A percentile compares a stretch with the other conserved stretches of the same genome.
Conservation (phyloP, 2,113 vertebrate genomes). For the Gymnocephalus cernua region DNA sequence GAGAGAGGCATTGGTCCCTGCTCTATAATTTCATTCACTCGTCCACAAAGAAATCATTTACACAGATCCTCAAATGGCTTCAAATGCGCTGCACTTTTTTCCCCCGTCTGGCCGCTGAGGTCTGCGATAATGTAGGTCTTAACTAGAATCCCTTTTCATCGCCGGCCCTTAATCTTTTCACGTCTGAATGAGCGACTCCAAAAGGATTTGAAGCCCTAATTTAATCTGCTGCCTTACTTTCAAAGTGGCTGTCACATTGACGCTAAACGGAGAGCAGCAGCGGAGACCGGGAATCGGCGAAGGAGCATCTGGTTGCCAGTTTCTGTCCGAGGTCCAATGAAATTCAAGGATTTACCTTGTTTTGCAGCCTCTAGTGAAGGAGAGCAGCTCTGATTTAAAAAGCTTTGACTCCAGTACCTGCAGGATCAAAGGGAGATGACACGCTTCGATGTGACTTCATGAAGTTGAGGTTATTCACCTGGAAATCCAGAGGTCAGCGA, state of each 20-base stretch:
- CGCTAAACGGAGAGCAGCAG: constrained; percentile 47
- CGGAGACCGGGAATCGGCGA: constrained; percentile 40
- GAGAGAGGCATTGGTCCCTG: constrained; percentile 29
- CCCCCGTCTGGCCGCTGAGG: constrained; percentile 49
- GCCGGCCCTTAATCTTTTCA: constrained; percentile 77
- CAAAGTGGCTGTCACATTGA: constrained; percentile 76
- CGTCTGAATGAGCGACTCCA: constrained; percentile 80
- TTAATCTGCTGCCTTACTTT: constrained; percentile 80
- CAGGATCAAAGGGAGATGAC: neutral
- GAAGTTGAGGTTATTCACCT: no score
- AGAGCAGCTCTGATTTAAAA: neutral
- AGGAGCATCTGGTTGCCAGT: constrained; percentile 37
- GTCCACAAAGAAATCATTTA: constrained; percentile 76
- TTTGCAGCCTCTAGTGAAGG: neutral
- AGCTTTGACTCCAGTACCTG: constrained; percentile 6
- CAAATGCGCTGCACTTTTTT: constrained; percentile 57
- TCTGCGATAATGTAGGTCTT: constrained; percentile 74
- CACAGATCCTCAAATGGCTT: constrained; percentile 65
- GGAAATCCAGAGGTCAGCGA: no score
- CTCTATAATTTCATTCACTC: constrained; percentile 75
- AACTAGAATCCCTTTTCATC: constrained; percentile 80
- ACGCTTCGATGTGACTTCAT: neutral
- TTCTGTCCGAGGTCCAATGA: constrained; percentile 22
- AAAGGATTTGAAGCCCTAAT: constrained; percentile 80
- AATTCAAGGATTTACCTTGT: constrained; percentile 45